Evolutionary conservation across 2,797 vertebrate genomes (phyloP).

Genomic region (Tokudaia muenninki): DNA sequence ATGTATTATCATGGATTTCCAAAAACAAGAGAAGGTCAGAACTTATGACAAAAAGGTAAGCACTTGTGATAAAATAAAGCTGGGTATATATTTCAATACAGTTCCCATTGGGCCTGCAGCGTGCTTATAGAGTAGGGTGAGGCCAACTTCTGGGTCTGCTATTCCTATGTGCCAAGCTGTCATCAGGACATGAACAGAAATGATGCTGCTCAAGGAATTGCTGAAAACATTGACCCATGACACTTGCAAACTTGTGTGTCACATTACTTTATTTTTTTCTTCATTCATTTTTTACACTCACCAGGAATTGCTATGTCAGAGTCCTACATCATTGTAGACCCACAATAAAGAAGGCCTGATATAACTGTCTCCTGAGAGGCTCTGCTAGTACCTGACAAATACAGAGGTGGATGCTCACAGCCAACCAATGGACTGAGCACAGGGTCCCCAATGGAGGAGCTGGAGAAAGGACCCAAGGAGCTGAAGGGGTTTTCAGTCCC

Average conservation of each 20-base stretch:
- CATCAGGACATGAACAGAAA: not conserved
- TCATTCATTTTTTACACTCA: not conserved
- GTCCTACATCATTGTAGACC: not conserved
- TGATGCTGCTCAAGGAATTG: not conserved
- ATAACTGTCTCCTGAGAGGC: too few species aligned
- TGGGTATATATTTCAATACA: not conserved
- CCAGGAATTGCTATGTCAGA: not conserved
- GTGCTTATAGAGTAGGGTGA: fast-evolving
- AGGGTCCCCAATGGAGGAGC: too few species aligned
- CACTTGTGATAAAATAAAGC: not conserved
- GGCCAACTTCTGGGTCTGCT: not conserved
- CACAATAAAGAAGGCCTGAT: not conserved
- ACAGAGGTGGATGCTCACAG: too few species aligned
- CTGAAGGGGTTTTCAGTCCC: too few species aligned
- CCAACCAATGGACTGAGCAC: too few species aligned
- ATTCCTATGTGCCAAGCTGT: not conserved
- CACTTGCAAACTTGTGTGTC: not conserved
- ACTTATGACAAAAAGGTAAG: not conserved
- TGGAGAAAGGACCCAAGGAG: too few species aligned
- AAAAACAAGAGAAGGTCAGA: not conserved
- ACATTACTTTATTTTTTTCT: not conserved
- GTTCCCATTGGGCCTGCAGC: not conserved
- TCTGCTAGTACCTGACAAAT: too few species aligned
- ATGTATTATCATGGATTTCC: not conserved
- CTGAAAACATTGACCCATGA: not conserved